These are phyloP conservation scores for Streblospio benedicti DNA, from an alignment of 1,140 invertebrate genomes.

Conservation along the genomic window DNA sequence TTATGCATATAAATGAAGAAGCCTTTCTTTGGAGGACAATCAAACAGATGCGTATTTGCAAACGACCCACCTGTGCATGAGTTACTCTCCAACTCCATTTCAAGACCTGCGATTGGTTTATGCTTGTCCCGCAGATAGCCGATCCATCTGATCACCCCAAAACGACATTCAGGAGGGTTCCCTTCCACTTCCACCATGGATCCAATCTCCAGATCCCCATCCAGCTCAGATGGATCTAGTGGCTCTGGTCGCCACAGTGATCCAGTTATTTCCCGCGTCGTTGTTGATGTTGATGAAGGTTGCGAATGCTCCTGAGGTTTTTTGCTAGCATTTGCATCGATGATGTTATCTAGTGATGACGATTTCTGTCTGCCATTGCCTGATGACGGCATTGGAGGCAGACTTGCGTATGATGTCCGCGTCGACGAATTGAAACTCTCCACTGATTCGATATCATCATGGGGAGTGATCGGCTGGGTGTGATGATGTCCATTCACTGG, in stretches of 20 bases:
- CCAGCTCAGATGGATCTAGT: constrained; percentile 9
- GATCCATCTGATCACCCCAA: constrained; percentile 80
- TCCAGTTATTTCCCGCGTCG: no score
- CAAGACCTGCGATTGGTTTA: constrained; percentile 58
- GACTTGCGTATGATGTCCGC: no score
- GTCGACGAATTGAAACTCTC: no score
- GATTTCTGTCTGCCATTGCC: no score
- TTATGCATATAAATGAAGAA: constrained; percentile 68
- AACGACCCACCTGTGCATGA: constrained; percentile 67
- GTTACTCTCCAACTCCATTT: constrained; percentile 66
- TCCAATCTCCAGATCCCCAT: constrained; percentile 45
- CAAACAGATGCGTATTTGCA: constrained; percentile 61
- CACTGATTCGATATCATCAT: no score
- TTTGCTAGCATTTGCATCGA: no score
- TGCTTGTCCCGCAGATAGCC: constrained; percentile 52
- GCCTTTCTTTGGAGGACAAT: constrained; percentile 61
- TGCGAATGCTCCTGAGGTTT: no score
- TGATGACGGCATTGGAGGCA: no score
- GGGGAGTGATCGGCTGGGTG: no score
- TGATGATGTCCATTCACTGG: no score
- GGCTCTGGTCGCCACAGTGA: not conserved
- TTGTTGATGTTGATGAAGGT: no score
- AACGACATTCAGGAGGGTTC: constrained; percentile 29
- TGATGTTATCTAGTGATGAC: no score
- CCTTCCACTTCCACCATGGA: constrained; percentile 49